Conservation (phyloP, 1,140 invertebrate genomes). For the Drosophila aff. region DNA sequence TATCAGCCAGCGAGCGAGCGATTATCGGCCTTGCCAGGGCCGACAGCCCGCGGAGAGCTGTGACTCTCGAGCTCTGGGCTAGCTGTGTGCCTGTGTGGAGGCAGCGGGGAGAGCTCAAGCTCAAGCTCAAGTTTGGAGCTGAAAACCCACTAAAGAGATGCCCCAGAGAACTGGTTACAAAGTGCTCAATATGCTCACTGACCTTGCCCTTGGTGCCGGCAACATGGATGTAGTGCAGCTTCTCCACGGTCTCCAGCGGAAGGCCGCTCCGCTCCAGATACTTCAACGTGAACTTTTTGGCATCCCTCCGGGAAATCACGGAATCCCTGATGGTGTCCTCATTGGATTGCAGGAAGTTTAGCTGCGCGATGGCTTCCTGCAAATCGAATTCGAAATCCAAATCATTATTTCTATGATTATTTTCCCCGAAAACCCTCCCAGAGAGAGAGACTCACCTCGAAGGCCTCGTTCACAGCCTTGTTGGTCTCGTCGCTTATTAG, state of each 20-base stretch:
- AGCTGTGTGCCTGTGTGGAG: not conserved
- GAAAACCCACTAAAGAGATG: not conserved
- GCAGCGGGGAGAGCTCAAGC: not conserved
- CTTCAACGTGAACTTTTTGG: constrained; percentile 85
- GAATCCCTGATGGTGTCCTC: constrained; percentile 86
- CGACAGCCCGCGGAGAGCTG: not conserved
- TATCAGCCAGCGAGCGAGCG: constrained; percentile 35
- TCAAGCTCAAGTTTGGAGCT: not conserved
- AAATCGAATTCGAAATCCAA: not conserved
- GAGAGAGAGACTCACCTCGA: constrained; percentile 16
- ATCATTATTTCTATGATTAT: not conserved
- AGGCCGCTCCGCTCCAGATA: constrained; percentile 89
- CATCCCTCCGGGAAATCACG: constrained; percentile 78
- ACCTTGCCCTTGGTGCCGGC: constrained; percentile 98
- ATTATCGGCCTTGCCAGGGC: constrained; percentile 8
- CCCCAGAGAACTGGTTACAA: constrained; percentile 9
- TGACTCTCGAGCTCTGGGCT: too few relatives aligned
- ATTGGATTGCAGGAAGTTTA: constrained; percentile 91
- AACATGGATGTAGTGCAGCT: constrained; percentile 95
- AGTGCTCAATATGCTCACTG: constrained; percentile 54
- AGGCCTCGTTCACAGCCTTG: constrained; percentile 10
- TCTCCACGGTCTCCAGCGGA: constrained; percentile 87
- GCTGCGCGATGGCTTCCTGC: constrained; percentile 89
- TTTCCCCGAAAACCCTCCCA: not conserved
- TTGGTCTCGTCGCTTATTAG: constrained; percentile 1